Conservation (phyloP, 92 coral and sea anemone genomes). For the Actinostola sp. region DNA sequence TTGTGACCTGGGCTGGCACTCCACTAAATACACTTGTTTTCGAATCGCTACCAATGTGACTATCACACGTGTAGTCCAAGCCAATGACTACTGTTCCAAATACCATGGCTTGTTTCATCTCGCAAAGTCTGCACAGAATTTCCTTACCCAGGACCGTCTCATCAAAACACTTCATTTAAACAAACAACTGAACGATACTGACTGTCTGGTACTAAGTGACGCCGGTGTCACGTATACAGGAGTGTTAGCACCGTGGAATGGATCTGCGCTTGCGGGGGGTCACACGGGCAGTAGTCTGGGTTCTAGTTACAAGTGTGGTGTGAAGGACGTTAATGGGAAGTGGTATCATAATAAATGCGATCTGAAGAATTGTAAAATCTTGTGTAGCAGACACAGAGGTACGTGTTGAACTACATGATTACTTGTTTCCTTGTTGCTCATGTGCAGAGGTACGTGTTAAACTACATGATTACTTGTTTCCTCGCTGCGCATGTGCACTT, state of each 20-base stretch:
- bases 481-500: too few relatives aligned
- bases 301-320: constrained; percentile 49
- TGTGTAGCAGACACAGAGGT: constrained; percentile 67
- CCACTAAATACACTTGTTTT: constrained; percentile 47
- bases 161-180: constrained; percentile 32
- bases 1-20: constrained; percentile 65
- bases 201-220: constrained; percentile 21
- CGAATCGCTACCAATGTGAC: constrained; percentile 31
- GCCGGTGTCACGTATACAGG: constrained; percentile 18
- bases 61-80: constrained; percentile 7
- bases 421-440: too few relatives aligned
- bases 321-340: constrained; percentile 30
- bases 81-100: constrained; percentile 30
- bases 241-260: constrained; percentile 25
- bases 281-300: constrained; percentile 14
- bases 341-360: constrained; percentile 56
- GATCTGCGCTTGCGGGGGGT: constrained; percentile 14
- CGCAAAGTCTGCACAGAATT: constrained; percentile 12
- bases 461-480: too few relatives aligned
- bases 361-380: constrained; percentile 27
- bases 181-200: constrained; percentile 10
- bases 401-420: too few relatives aligned
- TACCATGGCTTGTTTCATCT: constrained; percentile 22
- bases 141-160: constrained; percentile 25
- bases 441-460: too few relatives aligned